These are phyloP conservation scores for Diachrysia chrysitis DNA, from an alignment of 2,888 invertebrate genomes.

Conservation along the genomic window DNA sequence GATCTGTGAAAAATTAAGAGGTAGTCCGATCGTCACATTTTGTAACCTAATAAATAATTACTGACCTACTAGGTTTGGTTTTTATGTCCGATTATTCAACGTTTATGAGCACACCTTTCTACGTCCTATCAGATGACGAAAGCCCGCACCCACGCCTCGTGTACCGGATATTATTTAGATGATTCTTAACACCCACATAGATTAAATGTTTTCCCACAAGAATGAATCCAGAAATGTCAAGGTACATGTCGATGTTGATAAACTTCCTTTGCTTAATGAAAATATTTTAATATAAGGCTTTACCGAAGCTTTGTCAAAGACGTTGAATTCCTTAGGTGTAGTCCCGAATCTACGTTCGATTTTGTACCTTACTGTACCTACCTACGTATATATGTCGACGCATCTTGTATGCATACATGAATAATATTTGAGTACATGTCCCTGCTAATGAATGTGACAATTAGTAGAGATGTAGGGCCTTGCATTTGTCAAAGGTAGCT, in stretches of 20 bases:
- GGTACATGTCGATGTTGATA: conserved; percentile 22
- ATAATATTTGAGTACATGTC: conserved; percentile 35
- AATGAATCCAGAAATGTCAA: conserved; percentile 39
- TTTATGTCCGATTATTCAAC: background rate
- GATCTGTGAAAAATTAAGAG: no score
- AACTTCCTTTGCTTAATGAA: conserved; percentile 32
- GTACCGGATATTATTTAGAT: conserved; percentile 26
- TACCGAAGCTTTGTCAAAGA: conserved; percentile 7
- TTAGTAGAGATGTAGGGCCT: background rate
- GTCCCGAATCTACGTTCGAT: conserved; percentile 24
- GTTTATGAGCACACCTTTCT: conserved; percentile 1
- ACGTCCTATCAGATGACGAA: conserved; percentile 8
- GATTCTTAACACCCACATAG: conserved; percentile 32
- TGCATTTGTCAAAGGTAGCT: background rate
- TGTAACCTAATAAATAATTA: background rate
- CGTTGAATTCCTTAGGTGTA: conserved; percentile 14
- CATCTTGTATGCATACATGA: conserved; percentile 36
- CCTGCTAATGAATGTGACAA: conserved; percentile 35
- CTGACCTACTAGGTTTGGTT: background rate
- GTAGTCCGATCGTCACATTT: background rate
- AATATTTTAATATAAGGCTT: conserved; percentile 36
- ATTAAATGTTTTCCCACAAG: conserved; percentile 32
- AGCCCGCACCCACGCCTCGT: conserved; percentile 15
- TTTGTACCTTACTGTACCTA: conserved; percentile 16
- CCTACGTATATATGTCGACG: conserved; percentile 11